Evolutionary conservation across 92 coral and sea anemone species (phyloP).

Genomic region (Zoanthus sansibaricus): DNA sequence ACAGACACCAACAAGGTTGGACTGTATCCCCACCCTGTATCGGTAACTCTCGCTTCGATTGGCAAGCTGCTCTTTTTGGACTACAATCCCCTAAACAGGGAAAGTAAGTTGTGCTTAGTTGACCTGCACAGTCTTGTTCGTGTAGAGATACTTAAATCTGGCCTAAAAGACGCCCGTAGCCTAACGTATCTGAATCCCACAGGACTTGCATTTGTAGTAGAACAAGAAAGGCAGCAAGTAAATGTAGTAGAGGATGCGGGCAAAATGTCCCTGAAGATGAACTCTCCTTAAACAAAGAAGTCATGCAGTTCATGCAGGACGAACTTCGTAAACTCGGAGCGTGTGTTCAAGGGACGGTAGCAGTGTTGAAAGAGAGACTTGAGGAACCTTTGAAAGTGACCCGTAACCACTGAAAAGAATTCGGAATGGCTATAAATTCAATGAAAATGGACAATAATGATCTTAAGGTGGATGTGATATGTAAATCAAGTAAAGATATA

Average conservation of each 20-base stretch:
- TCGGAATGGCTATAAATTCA: neutral
- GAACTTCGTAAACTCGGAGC: neutral
- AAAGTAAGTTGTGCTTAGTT: conserved; percentile 22
- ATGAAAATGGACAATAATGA: conserved; percentile 26
- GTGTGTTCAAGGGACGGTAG: conserved; percentile 3
- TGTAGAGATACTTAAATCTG: conserved; percentile 44
- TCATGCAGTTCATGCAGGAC: too few relatives aligned
- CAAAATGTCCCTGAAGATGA: neutral
- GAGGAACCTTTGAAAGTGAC: neutral
- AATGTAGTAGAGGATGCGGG: neutral
- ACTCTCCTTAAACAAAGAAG: neutral
- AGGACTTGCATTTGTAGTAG: neutral
- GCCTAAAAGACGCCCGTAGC: neutral
- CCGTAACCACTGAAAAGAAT: neutral
- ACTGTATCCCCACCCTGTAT: conserved; percentile 50
- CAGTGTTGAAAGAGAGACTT: neutral
- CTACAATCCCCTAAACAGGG: conserved; percentile 51
- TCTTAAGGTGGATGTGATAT: conserved; percentile 16
- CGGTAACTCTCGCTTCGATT: conserved; percentile 33
- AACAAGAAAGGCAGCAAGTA: neutral
- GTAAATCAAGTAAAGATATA: conserved; percentile 25
- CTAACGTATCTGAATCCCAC: neutral
- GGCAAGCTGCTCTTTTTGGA: conserved; percentile 54
- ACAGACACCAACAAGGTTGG: conserved; percentile 52
- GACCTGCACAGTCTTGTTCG: conserved; percentile 49